Conservation (phyloP, 2,797 vertebrate species). For the Smutsia temminckii region DNA sequence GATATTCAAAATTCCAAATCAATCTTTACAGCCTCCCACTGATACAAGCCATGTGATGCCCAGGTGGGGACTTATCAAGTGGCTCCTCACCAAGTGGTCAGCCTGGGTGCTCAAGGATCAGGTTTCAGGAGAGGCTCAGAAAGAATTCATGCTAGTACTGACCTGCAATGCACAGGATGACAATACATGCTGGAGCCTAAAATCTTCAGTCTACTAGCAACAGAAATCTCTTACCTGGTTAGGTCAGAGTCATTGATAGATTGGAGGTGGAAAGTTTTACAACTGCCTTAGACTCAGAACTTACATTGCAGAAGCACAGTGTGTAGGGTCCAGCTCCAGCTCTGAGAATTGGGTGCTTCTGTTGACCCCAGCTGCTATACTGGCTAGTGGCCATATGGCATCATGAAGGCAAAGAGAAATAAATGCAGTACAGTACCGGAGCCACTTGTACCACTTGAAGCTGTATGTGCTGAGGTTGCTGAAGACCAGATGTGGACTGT, state of each 20-base stretch:
- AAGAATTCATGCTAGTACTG: rapidly evolving
- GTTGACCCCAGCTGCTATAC: not conserved
- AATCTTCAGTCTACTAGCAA: not conserved
- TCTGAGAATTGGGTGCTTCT: not conserved
- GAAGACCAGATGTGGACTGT: slow-evolving; percentile 89
- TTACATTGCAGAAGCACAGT: not conserved
- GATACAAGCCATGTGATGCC: slow-evolving; percentile 56
- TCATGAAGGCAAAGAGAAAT: not conserved
- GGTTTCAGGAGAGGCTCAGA: not conserved
- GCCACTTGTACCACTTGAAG: slow-evolving; percentile 98
- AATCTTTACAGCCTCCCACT: slow-evolving; percentile 34
- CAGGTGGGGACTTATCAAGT: not conserved
- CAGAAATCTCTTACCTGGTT: not conserved
- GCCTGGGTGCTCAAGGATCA: not conserved
- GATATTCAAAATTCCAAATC: slow-evolving; percentile 30
- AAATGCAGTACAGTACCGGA: slow-evolving; percentile 84
- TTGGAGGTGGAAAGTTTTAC: too few species aligned
- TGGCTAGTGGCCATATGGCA: not conserved
- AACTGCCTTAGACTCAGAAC: not conserved
- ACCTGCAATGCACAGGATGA: too few species aligned
- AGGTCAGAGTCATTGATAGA: not conserved
- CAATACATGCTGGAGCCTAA: rapidly evolving
- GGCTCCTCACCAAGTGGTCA: not conserved
- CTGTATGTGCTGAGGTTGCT: slow-evolving; percentile 96
- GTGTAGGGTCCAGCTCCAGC: not conserved